phyloP scores from a whole-genome alignment of 1,140 invertebrate species.

The Brachionus asplanchnoidis region DNA sequence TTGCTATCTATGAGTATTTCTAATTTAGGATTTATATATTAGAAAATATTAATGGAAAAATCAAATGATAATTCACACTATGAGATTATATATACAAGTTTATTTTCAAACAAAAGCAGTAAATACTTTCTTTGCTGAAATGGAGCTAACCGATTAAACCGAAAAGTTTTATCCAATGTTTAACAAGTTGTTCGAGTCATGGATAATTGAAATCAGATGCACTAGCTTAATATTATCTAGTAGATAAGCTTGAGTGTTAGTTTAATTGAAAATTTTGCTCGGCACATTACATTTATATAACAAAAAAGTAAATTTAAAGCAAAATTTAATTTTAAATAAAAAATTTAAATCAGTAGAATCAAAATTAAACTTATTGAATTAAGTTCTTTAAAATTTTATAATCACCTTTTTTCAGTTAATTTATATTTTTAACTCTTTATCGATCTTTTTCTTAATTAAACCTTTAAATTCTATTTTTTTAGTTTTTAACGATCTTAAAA shows the following conservation, averaged over 20 bases:
- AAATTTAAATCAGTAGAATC: background rate
- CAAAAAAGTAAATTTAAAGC: too few relatives aligned
- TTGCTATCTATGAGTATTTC: background rate
- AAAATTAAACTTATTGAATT: background rate
- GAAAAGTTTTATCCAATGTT: background rate
- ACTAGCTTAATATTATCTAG: background rate
- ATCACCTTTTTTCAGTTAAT: too few relatives aligned
- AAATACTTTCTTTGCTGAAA: background rate
- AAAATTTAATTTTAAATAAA: too few relatives aligned
- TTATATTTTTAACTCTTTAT: too few relatives aligned
- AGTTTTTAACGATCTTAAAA: too few relatives aligned
- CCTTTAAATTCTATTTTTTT: too few relatives aligned
- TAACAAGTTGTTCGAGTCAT: background rate
- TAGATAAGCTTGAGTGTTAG: background rate
- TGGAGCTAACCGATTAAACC: background rate
- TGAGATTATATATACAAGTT: background rate
- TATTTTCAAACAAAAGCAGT: background rate
- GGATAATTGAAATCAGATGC: background rate
- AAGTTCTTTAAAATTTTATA: too few relatives aligned
- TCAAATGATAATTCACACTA: constrained; percentile 19
- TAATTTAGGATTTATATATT: background rate
- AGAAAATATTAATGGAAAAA: background rate
- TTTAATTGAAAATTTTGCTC: too few relatives aligned
- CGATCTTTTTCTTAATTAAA: too few relatives aligned
- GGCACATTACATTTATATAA: too few relatives aligned